Evolutionary conservation across 1,140 invertebrate species (phyloP), one percentile per base, ranked within the genome.

Genomic region (Temnothorax nylanderi): DNA sequence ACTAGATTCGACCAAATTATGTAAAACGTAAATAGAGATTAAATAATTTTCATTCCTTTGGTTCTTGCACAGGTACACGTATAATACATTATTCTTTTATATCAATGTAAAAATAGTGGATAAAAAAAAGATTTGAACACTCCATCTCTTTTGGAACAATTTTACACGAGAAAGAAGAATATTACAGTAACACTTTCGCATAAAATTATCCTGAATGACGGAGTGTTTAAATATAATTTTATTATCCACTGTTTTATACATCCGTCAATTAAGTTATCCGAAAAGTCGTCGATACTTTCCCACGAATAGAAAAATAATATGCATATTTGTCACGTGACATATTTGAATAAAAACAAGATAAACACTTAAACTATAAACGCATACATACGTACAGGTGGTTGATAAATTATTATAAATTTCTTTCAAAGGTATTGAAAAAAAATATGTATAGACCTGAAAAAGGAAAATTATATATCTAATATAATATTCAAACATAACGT

Each of bases 1-100:
- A 54, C 49, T 74, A 76, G 34, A 58, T 58, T 18, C 21, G 34
- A 76, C 11, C 13, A 44, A 76, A 58, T 76, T 76, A 21, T 21
- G 16, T 18, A 75, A 75, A 74, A 74, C 10, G 5, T 41, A 41
- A 56, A 18, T 37, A 75, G 34, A 41, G 0, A 58, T 44, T 58
- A 58, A 58, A 44, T 76, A 58, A 21, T 75, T 13, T 26, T 75
- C n/a, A 0, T 41, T 44, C 3, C n/a, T 76, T 76, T 58, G 54
- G 54, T 44, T 58, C 2, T 54, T 58, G 18, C 58, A n/a, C 34
- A 54, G 32, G 32, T 54, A 56, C 13, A 26, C 21, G 18, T n/a
- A n/a, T 47, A 11, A 47, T 47, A 47, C 44, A 26, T 26, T 26
- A 26, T 41, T 41, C 0, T 41, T 51, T 51, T 51, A 18, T 54